Evolutionary conservation across 2,888 invertebrate species (phyloP), one percentile per base, ranked within the genome.

Genomic region (Drosophila diplacantha): DNA sequence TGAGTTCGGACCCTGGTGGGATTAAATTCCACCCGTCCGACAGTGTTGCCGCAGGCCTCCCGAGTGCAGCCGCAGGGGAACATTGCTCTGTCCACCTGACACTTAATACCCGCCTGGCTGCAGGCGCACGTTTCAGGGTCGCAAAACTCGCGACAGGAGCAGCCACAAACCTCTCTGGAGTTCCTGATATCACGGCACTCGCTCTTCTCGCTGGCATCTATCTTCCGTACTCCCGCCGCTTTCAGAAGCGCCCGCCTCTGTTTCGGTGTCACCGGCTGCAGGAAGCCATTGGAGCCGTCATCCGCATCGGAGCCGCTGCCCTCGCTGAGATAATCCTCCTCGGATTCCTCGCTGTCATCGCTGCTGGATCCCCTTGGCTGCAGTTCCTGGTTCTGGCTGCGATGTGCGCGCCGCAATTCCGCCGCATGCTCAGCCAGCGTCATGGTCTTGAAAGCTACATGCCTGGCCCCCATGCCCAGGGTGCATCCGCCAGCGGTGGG

Each of bases 41-140:
- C 92, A 1, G 93, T 93, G 87, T 99, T 99, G 65, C 93, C 94
- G 88, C 99, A 99, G 47, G 96, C 96, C 82, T 97, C 97, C 75
- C 96, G 93, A 3, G 95, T 94, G 88, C 98, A 99, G 12, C 98
- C 97, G 88, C 99, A 99, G 0, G 99, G 99, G 86, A 98, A 99
- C 85, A 96, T 96, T 65, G 96, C 91, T 66, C 98, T 92, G 89
- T 99, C 98, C 55, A 99, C 98, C 91, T 92, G 81, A 34, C 98
- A 99, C 90, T 98, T 97, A 74, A 99, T 98, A 67, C 97, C 97
- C 43, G 95, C 95, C 85, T 95, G 92, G 87, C 96, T 96, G 89
- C 99, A 99, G 16, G 95, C 93, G 88, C 99, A 99, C 22, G 93
- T 96, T 82, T 97, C 97, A 2, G 98, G 98, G 90, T 97, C 96